Conservation (phyloP, 2,113 vertebrate species). For the Theropithecus gelada region DNA sequence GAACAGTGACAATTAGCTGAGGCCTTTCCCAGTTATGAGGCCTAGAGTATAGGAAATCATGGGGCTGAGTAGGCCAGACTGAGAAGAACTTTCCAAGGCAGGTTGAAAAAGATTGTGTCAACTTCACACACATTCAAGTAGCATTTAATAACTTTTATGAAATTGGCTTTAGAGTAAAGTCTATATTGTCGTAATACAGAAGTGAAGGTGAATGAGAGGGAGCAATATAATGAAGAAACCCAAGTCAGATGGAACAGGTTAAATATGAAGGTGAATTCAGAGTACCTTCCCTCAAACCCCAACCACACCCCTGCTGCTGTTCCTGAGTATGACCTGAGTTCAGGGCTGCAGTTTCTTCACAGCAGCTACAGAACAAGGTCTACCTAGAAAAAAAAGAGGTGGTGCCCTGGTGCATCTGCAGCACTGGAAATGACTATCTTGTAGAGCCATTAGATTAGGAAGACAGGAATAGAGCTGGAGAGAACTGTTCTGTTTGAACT, state of each 20-base stretch:
- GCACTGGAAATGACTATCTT: background rate
- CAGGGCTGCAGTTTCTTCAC: slow-evolving; percentile 10
- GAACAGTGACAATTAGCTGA: background rate
- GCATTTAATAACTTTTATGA: slow-evolving; percentile 82
- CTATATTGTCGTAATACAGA: slow-evolving; percentile 82
- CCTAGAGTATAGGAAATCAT: background rate
- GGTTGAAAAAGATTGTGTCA: slow-evolving; percentile 67
- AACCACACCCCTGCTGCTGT: background rate
- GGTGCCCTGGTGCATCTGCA: background rate
- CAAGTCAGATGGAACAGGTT: slow-evolving; percentile 64
- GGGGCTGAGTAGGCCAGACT: background rate
- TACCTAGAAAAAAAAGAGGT: background rate
- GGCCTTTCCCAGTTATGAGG: background rate
- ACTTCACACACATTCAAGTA: slow-evolving; percentile 80
- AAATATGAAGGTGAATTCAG: slow-evolving; percentile 38
- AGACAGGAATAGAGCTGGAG: background rate
- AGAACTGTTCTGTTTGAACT: background rate
- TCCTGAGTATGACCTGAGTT: slow-evolving; percentile 37
- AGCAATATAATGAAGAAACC: slow-evolving; percentile 77
- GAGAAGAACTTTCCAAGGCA: slow-evolving; percentile 60
- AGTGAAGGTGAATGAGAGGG: slow-evolving; percentile 70
- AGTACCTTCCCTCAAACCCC: background rate
- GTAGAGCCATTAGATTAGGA: background rate
- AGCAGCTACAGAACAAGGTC: slow-evolving; percentile 22
- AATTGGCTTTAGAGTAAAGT: slow-evolving; percentile 81